Evolutionary conservation across 2,113 vertebrate genomes (phyloP).

Genomic region (Oncorhynchus clarkii): DNA sequence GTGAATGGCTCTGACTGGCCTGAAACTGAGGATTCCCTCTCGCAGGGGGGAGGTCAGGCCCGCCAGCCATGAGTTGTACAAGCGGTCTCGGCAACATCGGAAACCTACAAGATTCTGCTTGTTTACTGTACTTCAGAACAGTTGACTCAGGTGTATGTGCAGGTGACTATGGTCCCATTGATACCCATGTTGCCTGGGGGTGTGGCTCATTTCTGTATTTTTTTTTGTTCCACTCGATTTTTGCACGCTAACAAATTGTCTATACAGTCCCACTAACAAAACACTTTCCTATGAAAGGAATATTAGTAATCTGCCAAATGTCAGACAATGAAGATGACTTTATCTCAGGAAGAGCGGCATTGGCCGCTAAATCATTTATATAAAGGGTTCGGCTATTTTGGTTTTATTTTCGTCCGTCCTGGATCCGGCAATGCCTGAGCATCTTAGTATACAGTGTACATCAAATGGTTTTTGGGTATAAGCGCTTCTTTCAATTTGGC

Average conservation of each 20-base stretch:
- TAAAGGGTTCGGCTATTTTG: neutral
- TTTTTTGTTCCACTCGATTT: neutral
- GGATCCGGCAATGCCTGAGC: neutral
- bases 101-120: conserved; percentile 40
- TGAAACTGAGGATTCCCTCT: conserved; percentile 8
- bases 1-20: neutral
- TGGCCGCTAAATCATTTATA: conserved; percentile 17
- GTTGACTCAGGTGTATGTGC: conserved; percentile 39
- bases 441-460: conserved; percentile 7
- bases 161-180: conserved; percentile 23
- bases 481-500: conserved; percentile 34
- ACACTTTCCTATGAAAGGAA: conserved; percentile 6
- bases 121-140: conserved; percentile 14
- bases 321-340: neutral
- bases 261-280: conserved; percentile 7
- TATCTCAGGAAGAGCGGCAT: neutral
- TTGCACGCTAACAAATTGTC: conserved; percentile 17
- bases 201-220: conserved; percentile 1
- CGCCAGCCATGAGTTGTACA: neutral
- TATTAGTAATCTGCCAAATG: neutral
- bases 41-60: neutral
- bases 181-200: conserved; percentile 7
- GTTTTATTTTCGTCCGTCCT: neutral
- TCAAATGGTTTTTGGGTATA: conserved; percentile 30
- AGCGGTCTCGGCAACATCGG: neutral